Conservation (phyloP, 2,797 vertebrate species). For the Moxostoma hubbsi region DNA sequence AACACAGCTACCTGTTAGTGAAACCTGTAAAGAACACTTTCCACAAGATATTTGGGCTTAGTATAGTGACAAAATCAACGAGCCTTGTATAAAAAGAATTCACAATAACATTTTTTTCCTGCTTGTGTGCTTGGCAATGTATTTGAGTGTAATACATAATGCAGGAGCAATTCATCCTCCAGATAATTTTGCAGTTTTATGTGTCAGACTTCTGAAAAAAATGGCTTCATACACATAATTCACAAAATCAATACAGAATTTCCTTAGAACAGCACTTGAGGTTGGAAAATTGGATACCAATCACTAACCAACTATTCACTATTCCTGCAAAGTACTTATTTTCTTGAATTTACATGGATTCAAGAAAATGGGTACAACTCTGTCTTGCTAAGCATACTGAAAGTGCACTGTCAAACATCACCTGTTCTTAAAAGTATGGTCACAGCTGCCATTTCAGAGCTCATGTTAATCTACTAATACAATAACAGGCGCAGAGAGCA, state of each 20-base stretch:
- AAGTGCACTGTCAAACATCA: constrained; percentile 42
- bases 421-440: constrained; percentile 70
- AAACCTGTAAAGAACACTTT: background rate
- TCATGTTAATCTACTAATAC: constrained; percentile 74
- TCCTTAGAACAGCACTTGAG: background rate
- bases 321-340: background rate
- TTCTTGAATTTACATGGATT: background rate
- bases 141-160: background rate
- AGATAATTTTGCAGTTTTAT: constrained; percentile 8
- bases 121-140: background rate
- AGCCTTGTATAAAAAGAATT: background rate
- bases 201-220: constrained; percentile 16
- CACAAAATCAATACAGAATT: constrained; percentile 4
- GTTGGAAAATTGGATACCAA: background rate
- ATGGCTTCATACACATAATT: background rate
- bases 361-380: background rate
- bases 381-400: background rate
- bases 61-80: background rate
- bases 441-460: constrained; percentile 69
- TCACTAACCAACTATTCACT: background rate
- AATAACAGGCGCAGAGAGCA: constrained; percentile 69
- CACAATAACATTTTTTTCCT: background rate
- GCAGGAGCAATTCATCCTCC: background rate
- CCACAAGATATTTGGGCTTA: background rate
- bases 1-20: background rate